These are phyloP conservation scores for Lophura nycthemera DNA, from an alignment of 2,113 vertebrate species.

Conservation along the genomic window DNA sequence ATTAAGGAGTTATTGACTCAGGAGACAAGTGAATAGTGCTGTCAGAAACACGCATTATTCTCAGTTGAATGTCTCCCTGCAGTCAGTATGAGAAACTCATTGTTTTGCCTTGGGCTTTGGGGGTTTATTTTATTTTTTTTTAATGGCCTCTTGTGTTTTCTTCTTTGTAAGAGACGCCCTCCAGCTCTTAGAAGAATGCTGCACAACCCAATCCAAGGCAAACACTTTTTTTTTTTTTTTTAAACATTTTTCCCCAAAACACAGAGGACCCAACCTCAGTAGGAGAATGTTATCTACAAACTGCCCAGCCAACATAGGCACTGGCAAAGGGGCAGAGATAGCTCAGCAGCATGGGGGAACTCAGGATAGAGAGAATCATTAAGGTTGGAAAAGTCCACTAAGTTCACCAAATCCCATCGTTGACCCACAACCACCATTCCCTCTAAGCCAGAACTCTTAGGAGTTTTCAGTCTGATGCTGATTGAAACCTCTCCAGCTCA, in stretches of 20 bases:
- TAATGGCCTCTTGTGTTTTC: neutral
- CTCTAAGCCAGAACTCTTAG: neutral
- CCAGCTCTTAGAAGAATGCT: neutral
- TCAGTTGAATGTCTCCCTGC: neutral
- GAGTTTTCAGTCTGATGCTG: neutral
- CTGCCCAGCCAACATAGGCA: neutral
- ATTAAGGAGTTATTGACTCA: neutral
- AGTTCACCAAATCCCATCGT: too few species aligned
- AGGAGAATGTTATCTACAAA: neutral
- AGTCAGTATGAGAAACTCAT: neutral
- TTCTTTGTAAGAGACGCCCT: neutral
- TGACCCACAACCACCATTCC: too few species aligned
- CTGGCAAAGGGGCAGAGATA: neutral
- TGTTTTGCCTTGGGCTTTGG: neutral
- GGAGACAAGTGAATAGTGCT: neutral
- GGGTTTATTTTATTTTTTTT: neutral
- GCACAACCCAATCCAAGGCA: neutral
- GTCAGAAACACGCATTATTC: neutral
- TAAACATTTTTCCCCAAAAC: neutral
- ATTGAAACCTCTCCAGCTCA: neutral
- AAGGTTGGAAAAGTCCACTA: too few species aligned
- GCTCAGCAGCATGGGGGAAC: neutral
- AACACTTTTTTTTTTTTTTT: neutral
- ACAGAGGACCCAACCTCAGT: neutral
- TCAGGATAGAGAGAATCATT: neutral